Evolutionary conservation across 2,888 invertebrate genomes (phyloP).

Genomic region (Galerucella nymphaeae): DNA sequence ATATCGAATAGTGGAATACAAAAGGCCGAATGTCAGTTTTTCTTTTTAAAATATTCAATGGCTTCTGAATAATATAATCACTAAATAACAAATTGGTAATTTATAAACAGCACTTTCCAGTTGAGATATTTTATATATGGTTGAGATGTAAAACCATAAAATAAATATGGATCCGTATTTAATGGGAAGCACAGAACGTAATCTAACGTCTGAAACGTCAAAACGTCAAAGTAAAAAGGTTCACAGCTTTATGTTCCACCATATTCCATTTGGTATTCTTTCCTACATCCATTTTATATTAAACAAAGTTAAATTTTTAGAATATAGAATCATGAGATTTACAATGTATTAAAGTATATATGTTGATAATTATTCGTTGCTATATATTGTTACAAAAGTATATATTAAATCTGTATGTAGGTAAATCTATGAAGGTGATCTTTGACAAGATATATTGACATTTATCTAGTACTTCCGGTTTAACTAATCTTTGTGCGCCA

Average conservation of each 20-base stretch:
- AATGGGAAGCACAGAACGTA: too few relatives aligned
- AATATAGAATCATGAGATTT: conserved; percentile 51
- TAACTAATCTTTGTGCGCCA: background rate
- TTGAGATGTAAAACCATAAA: too few relatives aligned
- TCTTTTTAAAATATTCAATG: too few relatives aligned
- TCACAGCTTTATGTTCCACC: background rate
- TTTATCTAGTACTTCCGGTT: too few relatives aligned
- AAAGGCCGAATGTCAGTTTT: background rate
- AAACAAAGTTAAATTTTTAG: conserved; percentile 48
- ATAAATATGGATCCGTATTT: too few relatives aligned
- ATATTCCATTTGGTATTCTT: background rate
- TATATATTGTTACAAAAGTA: conserved; percentile 61
- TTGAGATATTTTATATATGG: too few relatives aligned
- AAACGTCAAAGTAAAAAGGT: too few relatives aligned
- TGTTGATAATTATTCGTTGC: conserved; percentile 57
- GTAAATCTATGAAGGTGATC: background rate
- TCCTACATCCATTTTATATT: background rate
- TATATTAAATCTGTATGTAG: conserved; percentile 49
- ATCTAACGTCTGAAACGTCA: too few relatives aligned
- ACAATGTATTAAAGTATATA: conserved; percentile 40
- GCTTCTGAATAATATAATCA: too few relatives aligned
- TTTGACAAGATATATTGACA: background rate
- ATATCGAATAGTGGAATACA: background rate
- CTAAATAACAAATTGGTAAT: too few relatives aligned
- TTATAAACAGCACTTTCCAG: too few relatives aligned